Base-by-base conservation (phyloP, 92 coral and sea anemone species). In the Siderastrea siderea region DNA sequence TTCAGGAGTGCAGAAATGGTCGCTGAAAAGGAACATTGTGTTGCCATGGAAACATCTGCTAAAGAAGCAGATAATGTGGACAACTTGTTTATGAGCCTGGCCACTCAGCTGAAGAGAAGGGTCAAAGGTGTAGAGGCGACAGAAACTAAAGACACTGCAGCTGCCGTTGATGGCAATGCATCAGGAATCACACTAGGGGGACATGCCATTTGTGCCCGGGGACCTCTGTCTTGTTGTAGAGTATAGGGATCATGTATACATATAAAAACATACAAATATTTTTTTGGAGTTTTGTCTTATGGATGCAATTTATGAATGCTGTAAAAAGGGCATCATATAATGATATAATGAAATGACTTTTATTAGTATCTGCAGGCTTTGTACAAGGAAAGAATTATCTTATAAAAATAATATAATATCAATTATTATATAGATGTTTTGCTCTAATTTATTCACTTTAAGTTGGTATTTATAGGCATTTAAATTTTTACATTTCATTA, bases 31-130 rank as follows among this genome's bases (percentile, higher is more conserved):
- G 96, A 94, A 67, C 81, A 96, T 26, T 92, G 93, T 68, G 92
- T 92, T 83, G 95, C 99, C 69, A 85, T 96, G 92, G 99, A 98
- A 88, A 98, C 99, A 4, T 98, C 99, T 6, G 99, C 99, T 11
- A 98, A 98, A 69, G 99, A 96, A 44, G 93, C 98, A 5, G 96
- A 96, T 62, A 98, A 98, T 87, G 99, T 98, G 43, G 98, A 98
- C 11, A 65, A 92, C 64, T 93, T 98, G 71, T 98, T 98, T 81
- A 93, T 94, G 94, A 87, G 95, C 72, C 88, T 98, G 65, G 99
- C 99, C 57, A 83, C 94, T 44, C 96, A 98, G 75, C 91, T 98
- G 72, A 94, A 90, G 85, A 77, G 96, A 85, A 96, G 87, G 71
- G 80, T 94, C 7, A 95, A 92, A 81, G 86, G 93, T 72, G 89